Evolutionary conservation across 1,140 invertebrate genomes (phyloP), one percentile per base, ranked within the genome.

Genomic region (Diplogasteroides magnus): DNA sequence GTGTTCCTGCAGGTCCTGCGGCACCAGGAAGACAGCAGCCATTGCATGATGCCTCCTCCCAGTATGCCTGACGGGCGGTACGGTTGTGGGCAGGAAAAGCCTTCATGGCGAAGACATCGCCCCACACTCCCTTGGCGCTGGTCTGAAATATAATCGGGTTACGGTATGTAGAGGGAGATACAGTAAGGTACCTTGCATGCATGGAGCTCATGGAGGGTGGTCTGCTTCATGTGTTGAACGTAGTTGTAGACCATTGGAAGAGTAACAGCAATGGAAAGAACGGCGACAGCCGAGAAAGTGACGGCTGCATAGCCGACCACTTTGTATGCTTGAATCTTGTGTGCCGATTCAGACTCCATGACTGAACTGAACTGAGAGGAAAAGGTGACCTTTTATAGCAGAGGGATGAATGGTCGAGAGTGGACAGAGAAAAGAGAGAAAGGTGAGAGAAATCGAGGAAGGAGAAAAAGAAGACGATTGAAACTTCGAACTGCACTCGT

Each of bases 171-270:
- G 37, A 48, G 6, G 37, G 37, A 48, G 19, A 19, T 6, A 48
- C 37, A 48, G 6, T 48, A 48, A 48, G 6, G 6, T 19, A 55
- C 64, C 37, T 65, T 65, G 27, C 64, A 65, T 14, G 31, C 31
- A 23, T 14, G 23, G 64, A 65, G 31, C 64, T 65, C 64, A 26
- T 65, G 31, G 64, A 48, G 31, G 31, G 48, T 65, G 32, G 31
- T 65, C 25, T 25, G 31, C 26, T 55, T 65, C 15, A 68, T 56
- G 48, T 65, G 64, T 14, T 65, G 64, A 26, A 72, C 66, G 31
- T 72, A 72, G 65, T 72, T 72, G 60, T 72, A 60, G 1, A 72
- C 70, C 64, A 72, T 72, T 26, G 70, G 70, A 29, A 72, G 70
- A 48, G 70, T 72, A 31, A 72, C 56, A 60, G 58, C 66, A 19